Evolutionary conservation across 2,113 vertebrate genomes (phyloP).

Genomic region (Brachypteracias leptosomus): DNA sequence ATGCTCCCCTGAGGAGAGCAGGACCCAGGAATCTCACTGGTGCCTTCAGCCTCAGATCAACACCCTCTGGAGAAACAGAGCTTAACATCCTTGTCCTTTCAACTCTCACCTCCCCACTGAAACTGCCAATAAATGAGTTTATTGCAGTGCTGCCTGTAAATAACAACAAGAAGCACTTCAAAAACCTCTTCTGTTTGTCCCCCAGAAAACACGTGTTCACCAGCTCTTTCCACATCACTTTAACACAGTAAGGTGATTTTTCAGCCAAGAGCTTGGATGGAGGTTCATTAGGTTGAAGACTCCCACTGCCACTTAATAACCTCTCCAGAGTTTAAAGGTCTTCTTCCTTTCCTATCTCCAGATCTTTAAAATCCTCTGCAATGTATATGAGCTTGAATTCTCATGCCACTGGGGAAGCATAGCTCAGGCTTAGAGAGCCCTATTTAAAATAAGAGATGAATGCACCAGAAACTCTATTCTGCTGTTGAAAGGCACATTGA

Average conservation of each 20-base stretch:
- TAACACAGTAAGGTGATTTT: background rate
- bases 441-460: conserved; percentile 36
- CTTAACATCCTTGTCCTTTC: background rate
- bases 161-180: background rate
- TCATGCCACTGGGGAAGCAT: background rate
- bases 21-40: background rate
- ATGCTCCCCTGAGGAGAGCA: background rate
- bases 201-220: background rate
- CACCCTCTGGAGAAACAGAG: background rate
- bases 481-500: conserved; percentile 51
- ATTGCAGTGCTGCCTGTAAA: background rate
- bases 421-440: background rate
- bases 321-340: background rate
- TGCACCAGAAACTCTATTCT: conserved; percentile 49
- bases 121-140: background rate
- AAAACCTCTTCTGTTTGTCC: background rate
- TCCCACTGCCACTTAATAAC: background rate
- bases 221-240: background rate
- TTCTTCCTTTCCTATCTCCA: background rate
- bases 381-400: background rate
- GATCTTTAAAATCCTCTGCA: background rate
- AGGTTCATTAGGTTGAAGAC: background rate
- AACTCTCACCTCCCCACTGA: background rate
- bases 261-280: background rate
- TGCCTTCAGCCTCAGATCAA: background rate